phyloP scores from a whole-genome alignment of 1,140 invertebrate species.

The Caenorhabditis inopinata region DNA sequence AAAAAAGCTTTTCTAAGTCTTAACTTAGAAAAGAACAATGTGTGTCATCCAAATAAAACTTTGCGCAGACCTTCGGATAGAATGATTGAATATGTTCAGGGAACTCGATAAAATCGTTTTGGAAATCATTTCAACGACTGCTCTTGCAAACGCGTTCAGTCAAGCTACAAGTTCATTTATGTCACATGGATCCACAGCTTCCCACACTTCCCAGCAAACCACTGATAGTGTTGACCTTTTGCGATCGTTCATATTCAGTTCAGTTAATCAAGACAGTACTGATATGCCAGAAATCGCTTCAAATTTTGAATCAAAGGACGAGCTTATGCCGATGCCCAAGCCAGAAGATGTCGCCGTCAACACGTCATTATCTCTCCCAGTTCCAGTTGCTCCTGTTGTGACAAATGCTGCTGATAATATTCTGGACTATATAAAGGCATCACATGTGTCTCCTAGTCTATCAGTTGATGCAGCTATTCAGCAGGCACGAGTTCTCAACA shows the following conservation, averaged over 20 bases:
- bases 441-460: neutral
- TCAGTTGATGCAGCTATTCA: neutral
- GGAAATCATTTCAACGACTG: constrained; percentile 21
- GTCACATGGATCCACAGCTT: neutral
- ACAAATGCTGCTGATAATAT: neutral
- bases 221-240: constrained; percentile 1
- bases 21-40: no score
- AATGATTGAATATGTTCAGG: no score
- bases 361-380: neutral
- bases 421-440: neutral
- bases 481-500: neutral
- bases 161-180: neutral
- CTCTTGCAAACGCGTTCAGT: constrained; percentile 1
- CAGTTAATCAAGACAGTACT: constrained; percentile 14
- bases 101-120: constrained; percentile 30
- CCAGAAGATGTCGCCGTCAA: neutral
- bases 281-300: neutral
- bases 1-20: no score
- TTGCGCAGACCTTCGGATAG: no score
- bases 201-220: constrained; percentile 1
- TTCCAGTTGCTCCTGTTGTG: neutral
- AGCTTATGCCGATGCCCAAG: neutral
- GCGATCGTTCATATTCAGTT: neutral
- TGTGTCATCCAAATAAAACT: no score
- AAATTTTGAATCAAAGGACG: constrained; percentile 2